These are phyloP conservation scores for Pseudomyrmex cubaensis DNA, from an alignment of 1,140 invertebrate species.

Conservation along the genomic window DNA sequence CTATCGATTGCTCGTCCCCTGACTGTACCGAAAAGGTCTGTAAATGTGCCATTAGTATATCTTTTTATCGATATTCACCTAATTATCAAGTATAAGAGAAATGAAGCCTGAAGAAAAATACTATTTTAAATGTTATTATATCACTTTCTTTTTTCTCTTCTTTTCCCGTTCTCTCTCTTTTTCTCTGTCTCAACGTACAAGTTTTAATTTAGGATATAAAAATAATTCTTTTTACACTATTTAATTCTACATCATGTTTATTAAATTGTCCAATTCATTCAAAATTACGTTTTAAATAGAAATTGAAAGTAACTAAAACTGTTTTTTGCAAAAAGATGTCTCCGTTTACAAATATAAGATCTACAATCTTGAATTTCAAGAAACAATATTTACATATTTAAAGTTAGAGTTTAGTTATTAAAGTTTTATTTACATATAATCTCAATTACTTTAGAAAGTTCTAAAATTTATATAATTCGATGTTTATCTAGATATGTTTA, in stretches of 20 bases:
- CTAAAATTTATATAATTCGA: neutral
- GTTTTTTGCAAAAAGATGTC: neutral
- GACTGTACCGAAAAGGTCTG: slow-evolving; percentile 63
- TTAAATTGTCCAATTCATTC: neutral
- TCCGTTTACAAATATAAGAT: slow-evolving; percentile 4
- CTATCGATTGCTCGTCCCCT: slow-evolving; percentile 79
- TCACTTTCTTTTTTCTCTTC: neutral
- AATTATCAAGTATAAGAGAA: slow-evolving; percentile 2
- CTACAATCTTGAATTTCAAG: neutral
- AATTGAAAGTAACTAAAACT: slow-evolving; percentile 15
- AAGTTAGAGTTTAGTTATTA: too few relatives aligned
- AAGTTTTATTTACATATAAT: neutral
- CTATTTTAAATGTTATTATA: neutral
- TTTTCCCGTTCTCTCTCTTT: too few relatives aligned
- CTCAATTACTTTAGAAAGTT: too few relatives aligned
- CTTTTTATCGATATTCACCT: neutral
- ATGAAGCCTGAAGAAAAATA: neutral
- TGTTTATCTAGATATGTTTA: neutral
- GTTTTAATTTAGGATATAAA: neutral
- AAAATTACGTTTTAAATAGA: neutral
- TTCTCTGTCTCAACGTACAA: too few relatives aligned
- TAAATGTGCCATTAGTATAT: slow-evolving; percentile 29
- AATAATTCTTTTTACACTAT: neutral
- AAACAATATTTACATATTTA: slow-evolving; percentile 16
- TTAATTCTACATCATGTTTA: neutral